Evolutionary conservation across 2,113 vertebrate genomes (phyloP).

Genomic region (Athene cunicularia): DNA sequence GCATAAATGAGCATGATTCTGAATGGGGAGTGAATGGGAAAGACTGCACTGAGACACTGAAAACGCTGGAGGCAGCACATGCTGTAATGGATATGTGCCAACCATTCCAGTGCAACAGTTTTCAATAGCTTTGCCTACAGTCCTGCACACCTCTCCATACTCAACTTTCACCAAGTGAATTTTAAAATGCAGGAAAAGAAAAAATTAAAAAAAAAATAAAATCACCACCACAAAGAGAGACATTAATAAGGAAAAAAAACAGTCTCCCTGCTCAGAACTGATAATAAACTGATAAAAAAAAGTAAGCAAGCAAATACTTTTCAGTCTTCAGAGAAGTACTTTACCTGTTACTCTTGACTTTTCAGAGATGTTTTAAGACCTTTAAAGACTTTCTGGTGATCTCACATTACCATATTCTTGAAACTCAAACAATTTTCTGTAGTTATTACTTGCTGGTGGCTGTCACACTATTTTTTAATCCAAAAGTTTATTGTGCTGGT

Average conservation of each 20-base stretch:
- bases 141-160: not conserved
- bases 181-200: not conserved
- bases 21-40: not conserved
- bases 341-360: not conserved
- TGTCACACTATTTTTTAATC: not conserved
- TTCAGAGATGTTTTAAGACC: not conserved
- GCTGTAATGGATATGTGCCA: fast-evolving
- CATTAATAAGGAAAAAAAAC: not conserved
- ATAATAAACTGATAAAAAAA: not conserved
- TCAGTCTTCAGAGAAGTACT: not conserved
- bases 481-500: not conserved
- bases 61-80: not conserved
- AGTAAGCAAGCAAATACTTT: not conserved
- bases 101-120: not conserved
- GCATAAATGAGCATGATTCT: not conserved
- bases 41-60: not conserved
- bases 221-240: not conserved
- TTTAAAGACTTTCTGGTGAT: not conserved
- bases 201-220: not conserved
- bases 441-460: not conserved
- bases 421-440: not conserved
- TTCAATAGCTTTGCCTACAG: not conserved
- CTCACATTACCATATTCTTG: not conserved
- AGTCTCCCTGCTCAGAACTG: not conserved
- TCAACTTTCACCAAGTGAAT: not conserved